phyloP scores from a whole-genome alignment of 2,797 vertebrate species.

The Smutsia temminckii region DNA sequence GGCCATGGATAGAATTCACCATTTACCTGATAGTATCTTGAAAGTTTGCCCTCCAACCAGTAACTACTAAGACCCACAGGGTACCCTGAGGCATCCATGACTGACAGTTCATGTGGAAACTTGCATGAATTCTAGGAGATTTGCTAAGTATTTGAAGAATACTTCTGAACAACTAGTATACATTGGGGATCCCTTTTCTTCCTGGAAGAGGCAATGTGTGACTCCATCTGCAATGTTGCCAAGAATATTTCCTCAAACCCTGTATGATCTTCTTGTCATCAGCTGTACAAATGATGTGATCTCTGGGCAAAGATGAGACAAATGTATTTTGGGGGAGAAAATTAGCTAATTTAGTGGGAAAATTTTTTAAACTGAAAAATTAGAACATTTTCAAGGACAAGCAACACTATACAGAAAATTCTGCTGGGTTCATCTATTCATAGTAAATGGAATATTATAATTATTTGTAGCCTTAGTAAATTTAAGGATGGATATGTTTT shows the following conservation, averaged over 20 bases:
- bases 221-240: background rate
- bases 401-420: background rate
- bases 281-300: background rate
- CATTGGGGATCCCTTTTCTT: background rate
- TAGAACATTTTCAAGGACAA: background rate
- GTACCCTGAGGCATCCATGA: background rate
- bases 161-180: background rate
- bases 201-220: background rate
- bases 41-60: background rate
- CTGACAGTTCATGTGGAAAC: background rate
- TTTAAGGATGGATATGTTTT: background rate
- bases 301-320: background rate
- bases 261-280: too few species aligned
- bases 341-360: background rate
- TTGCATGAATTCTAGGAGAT: background rate
- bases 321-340: background rate
- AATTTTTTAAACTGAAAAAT: background rate
- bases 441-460: background rate
- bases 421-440: background rate
- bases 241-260: background rate
- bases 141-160: background rate
- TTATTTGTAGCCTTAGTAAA: background rate
- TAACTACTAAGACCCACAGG: background rate
- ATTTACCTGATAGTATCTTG: background rate
- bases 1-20: background rate